Evolutionary conservation across 2,797 vertebrate genomes (phyloP).

Genomic region (Sandelia bainsii): DNA sequence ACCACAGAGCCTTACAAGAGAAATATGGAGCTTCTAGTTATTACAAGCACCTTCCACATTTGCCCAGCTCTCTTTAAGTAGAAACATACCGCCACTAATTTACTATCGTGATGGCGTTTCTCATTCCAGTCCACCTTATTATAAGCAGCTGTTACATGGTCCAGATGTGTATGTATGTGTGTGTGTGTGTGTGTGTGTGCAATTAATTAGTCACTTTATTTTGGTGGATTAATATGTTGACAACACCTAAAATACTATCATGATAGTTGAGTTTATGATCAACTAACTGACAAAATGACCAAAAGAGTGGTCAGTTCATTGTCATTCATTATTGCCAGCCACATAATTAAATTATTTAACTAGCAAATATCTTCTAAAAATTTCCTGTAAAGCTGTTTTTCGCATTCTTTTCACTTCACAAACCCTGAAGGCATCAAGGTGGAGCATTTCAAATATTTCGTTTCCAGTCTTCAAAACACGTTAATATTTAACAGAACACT

Average conservation of each 20-base stretch:
- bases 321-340: not conserved
- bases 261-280: conserved; percentile 5
- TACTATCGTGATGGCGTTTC: conserved; percentile 53
- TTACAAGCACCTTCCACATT: conserved; percentile 65
- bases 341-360: not conserved
- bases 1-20: conserved; percentile 35
- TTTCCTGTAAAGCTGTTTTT: not conserved
- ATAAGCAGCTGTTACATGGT: conserved; percentile 22
- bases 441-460: not conserved
- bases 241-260: conserved; percentile 23
- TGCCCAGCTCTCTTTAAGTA: conserved; percentile 56
- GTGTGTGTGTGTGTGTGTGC: not conserved
- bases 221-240: not conserved
- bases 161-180: conserved; percentile 8
- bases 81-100: conserved; percentile 71
- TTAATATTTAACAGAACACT: not conserved
- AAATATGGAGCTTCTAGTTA: conserved; percentile 64
- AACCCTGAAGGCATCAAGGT: not conserved
- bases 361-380: not conserved
- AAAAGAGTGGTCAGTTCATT: not conserved
- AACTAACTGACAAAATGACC: not conserved
- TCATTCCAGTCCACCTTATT: conserved; percentile 51
- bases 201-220: not conserved
- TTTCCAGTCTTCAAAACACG: not conserved
- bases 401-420: not conserved